Conservation (phyloP, 2,113 vertebrate genomes). For the Spea bombifrons region DNA sequence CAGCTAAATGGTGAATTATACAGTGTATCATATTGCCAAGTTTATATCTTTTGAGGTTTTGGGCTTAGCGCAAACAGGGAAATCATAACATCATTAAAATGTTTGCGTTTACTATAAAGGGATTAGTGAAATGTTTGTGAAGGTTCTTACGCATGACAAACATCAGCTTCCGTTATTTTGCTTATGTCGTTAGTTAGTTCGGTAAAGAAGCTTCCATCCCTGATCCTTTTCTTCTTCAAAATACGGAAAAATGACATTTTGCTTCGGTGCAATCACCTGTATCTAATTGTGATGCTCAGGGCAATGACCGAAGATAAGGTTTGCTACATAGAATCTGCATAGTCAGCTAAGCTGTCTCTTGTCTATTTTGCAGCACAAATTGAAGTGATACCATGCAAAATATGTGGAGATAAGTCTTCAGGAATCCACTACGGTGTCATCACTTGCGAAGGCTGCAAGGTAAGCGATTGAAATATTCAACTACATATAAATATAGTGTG, state of each 20-base stretch:
- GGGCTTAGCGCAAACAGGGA: background rate
- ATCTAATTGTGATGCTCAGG: constrained; percentile 18
- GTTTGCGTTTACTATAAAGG: constrained; percentile 15
- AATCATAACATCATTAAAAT: constrained; percentile 20
- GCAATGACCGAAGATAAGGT: constrained; percentile 22
- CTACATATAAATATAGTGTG: background rate
- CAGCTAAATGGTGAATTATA: too few species aligned
- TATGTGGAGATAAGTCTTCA: constrained; percentile 98
- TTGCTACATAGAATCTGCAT: constrained; percentile 11
- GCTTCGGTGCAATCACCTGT: constrained; percentile 18
- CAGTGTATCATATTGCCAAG: background rate
- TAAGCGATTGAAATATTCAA: constrained; percentile 57
- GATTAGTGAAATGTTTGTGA: constrained; percentile 31
- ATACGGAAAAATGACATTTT: constrained; percentile 20
- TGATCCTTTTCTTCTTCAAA: constrained; percentile 13
- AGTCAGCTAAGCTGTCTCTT: constrained; percentile 49
- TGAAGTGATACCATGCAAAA: constrained; percentile 99
- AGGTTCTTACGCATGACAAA: constrained; percentile 18
- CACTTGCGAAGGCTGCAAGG: constrained; percentile 99
- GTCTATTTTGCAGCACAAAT: constrained; percentile 89
- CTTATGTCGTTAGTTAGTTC: constrained; percentile 3
- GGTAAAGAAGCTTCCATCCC: constrained; percentile 15
- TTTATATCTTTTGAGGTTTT: too few species aligned
- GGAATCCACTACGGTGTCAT: constrained; percentile 99
- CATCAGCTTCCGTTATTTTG: constrained; percentile 25